Evolutionary conservation across 2,797 vertebrate genomes (phyloP).

Genomic region (Helicolenus hilgendorfi): DNA sequence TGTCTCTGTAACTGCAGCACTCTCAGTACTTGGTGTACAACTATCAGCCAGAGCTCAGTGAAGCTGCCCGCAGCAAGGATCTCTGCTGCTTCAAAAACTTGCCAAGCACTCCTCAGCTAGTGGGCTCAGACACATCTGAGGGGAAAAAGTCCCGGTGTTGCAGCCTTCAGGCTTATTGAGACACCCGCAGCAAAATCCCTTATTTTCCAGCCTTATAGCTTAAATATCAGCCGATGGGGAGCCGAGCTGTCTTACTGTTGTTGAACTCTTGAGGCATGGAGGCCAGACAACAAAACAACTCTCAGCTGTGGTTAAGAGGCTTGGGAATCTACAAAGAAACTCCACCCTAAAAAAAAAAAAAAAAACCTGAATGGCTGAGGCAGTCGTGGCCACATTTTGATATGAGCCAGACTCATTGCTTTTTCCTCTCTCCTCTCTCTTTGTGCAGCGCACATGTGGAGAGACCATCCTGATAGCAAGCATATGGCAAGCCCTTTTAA

Average conservation of each 20-base stretch:
- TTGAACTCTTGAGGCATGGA: slow-evolving; percentile 61
- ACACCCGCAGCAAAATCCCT: slow-evolving; percentile 62
- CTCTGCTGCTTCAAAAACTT: slow-evolving; percentile 58
- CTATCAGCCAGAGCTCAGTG: slow-evolving; percentile 33
- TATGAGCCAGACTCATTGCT: background rate
- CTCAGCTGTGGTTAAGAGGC: slow-evolving; percentile 68
- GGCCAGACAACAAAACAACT: slow-evolving; percentile 74
- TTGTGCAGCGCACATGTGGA: background rate
- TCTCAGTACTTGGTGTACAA: slow-evolving; percentile 35
- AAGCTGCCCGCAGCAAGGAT: slow-evolving; percentile 61
- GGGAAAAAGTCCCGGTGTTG: slow-evolving; percentile 36
- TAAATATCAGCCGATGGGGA: slow-evolving; percentile 70
- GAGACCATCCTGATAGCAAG: background rate
- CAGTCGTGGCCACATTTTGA: background rate
- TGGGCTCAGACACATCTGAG: slow-evolving; percentile 59
- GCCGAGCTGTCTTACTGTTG: slow-evolving; percentile 63
- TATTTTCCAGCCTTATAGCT: slow-evolving; percentile 71
- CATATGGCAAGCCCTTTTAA: background rate
- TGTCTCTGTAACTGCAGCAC: slow-evolving; percentile 12
- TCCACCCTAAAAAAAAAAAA: background rate
- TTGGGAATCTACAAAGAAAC: slow-evolving; percentile 59
- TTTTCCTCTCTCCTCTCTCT: background rate
- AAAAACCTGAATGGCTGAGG: background rate
- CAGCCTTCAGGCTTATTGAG: slow-evolving; percentile 65
- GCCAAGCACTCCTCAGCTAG: slow-evolving; percentile 66